Base-by-base conservation (phyloP, 2,888 invertebrate genomes). In the Melieria omissa region DNA sequence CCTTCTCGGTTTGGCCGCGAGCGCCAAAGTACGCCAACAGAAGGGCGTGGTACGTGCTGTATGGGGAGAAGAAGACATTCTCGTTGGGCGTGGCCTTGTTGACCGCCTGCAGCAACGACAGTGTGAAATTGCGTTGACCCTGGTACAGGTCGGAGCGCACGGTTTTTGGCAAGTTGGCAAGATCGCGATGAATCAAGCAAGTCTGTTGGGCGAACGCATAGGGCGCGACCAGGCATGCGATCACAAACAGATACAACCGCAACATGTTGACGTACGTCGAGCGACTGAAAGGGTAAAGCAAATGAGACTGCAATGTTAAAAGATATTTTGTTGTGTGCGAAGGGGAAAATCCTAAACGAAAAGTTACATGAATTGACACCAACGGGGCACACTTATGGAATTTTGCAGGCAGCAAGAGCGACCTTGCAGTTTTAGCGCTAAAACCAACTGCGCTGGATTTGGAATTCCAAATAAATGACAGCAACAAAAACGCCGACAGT, bases 51-150 rank as follows among this genome's bases (percentile, higher is more conserved):
- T 95, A 93, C 12, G 95, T 92, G 77, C 95, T 95, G 88, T 94
- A 93, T 0, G 96, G 96, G 6, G 96, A 96, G 86, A 95, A 95
- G 89, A 96, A 95, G 55, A 96, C 88, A 84, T 95, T 96, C 77
- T 92, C 92, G 57, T 90, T 88, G 0, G 92, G 90, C 76, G 91
- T 90, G 16, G 90, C 89, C 70, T 89, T 86, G 77, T 92, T 91
- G 76, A 92, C 90, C 16, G 91, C 89, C 76, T 91, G 90, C 79
- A 95, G 88, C 67, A 94, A 88, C 63, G 91, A 90, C 66, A 95
- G 85, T 0, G 94, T 92, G 81, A 95, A 95, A 69, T 89, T 90
- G 79, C 91, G 89, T 79, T 92, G 89, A 0, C 91, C 91, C 1
- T 88, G 86, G 76, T 89, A 90, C 42, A 95, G 82, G 49, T 82